A percentile compares a stretch with the other conserved stretches of the same genome.
These are phyloP conservation scores for Anableps anableps DNA, from an alignment of 2,797 vertebrate species.

Conservation along the genomic window DNA sequence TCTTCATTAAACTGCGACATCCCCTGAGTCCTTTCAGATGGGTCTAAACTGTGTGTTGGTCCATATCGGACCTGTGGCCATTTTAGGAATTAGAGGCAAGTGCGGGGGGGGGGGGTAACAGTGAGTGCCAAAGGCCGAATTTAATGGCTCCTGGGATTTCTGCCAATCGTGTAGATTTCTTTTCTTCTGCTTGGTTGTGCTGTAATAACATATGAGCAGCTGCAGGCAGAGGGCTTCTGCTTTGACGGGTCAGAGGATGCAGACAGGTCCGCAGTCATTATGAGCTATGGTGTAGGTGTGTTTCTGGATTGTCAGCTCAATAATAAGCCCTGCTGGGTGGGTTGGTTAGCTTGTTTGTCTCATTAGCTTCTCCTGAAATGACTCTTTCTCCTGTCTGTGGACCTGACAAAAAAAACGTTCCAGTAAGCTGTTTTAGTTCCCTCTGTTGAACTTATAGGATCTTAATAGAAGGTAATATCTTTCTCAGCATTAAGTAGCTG, in stretches of 20 bases:
- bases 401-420: neutral
- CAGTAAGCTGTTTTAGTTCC: constrained; percentile 9
- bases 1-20: constrained; percentile 34
- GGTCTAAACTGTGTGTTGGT: constrained; percentile 14
- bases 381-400: constrained; percentile 8
- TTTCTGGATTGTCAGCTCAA: constrained; percentile 13
- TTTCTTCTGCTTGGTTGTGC: constrained; percentile 7
- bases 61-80: neutral
- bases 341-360: constrained; percentile 19
- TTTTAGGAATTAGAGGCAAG: constrained; percentile 5
- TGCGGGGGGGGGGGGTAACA: constrained; percentile 13
- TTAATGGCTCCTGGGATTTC: constrained; percentile 43
- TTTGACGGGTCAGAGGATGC: constrained; percentile 34
- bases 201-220: constrained; percentile 36
- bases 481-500: neutral
- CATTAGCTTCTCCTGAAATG: constrained; percentile 18
- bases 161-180: constrained; percentile 27
- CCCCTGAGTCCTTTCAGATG: constrained; percentile 9
- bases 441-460: neutral
- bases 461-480: neutral
- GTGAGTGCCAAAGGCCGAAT: constrained; percentile 38
- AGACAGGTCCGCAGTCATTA: constrained; percentile 5
- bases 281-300: neutral
- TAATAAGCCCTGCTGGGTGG: constrained; percentile 9
- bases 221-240: constrained; percentile 19